Evolutionary conservation across 2,888 invertebrate genomes (phyloP), one percentile per base, ranked within the genome.

Genomic region (Amblyteles armatorius): DNA sequence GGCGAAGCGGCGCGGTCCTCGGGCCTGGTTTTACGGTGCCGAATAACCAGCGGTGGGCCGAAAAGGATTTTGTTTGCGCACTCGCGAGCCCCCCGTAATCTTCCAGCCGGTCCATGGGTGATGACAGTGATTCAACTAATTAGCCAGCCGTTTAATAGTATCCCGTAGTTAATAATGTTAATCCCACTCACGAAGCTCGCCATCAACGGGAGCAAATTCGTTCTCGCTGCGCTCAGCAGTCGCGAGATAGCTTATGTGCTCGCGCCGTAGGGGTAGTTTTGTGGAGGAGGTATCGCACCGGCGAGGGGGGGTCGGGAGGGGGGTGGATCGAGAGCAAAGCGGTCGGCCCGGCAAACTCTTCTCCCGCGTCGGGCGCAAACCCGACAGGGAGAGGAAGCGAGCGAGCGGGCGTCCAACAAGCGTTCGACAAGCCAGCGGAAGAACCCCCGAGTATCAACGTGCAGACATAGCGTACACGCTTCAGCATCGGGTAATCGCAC

Each of bases 111-210:
- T 0, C 9, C 22, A 19, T 9, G 57, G 36, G 22, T 19, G 55
- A 13, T 4, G 26, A 48, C 22, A 68, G 29, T 84, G 81, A 83
- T 88, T 83, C 60, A 87, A 87, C 91, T 91, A 91, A 91, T 92
- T 92, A 92, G 88, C 82, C 87, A 80, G 85, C 86, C 88, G 89
- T 91, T 90, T 89, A 87, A 48, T 63, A 33, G 16, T 33, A 63
- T 63, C 63, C 63, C 88, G 84, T 88, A 81, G 73, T 74, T 80
- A 89, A 91, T 92, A 90, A 91, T 88, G 86, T 88, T 91, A 91
- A 92, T 91, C 91, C 91, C 86, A 84, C 88, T 89, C 82, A 86
- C 73, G 60, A 69, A 71, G 67, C 57, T 55, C 29, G n/a, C 57
- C n/a, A 74, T 50, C 63, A 79, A 77, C 67, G 82, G 33, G 79